A percentile compares a stretch with the other conserved stretches of the same genome.
Conservation (phyloP, 2,797 vertebrate species). For the Pempheris klunzingeri region DNA sequence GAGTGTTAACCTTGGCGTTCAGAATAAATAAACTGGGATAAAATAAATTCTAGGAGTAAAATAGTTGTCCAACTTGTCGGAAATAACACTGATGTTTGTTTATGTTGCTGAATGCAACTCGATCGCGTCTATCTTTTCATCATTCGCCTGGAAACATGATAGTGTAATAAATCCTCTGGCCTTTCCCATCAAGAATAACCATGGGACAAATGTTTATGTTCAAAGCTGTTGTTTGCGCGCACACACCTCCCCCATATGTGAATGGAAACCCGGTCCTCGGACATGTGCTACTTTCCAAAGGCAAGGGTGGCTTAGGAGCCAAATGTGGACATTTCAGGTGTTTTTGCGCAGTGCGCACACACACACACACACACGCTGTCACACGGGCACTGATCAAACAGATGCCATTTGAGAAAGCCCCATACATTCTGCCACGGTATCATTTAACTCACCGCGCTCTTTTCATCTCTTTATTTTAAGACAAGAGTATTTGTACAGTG, state of each 20-base stretch:
- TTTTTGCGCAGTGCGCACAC: slow-evolving; percentile 5
- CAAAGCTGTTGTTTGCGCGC: slow-evolving; percentile 26
- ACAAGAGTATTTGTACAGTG: slow-evolving; percentile 79
- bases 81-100: slow-evolving; percentile 13
- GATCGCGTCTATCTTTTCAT: slow-evolving; percentile 42
- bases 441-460: slow-evolving; percentile 66
- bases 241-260: slow-evolving; percentile 28
- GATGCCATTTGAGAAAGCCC: slow-evolving; percentile 76
- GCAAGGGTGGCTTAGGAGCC: slow-evolving; percentile 18
- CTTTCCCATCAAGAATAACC: slow-evolving; percentile 63
- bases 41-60: no score
- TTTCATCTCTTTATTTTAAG: slow-evolving; percentile 84
- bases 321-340: slow-evolving; percentile 63
- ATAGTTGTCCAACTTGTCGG: slow-evolving; percentile 7
- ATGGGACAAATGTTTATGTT: slow-evolving; percentile 60
- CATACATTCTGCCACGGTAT: slow-evolving; percentile 73
- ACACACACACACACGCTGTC: slow-evolving; percentile 1
- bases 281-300: slow-evolving; percentile 35
- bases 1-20: background rate
- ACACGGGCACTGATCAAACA: slow-evolving; percentile 68
- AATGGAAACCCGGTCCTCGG: slow-evolving; percentile 21
- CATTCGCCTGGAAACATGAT: slow-evolving; percentile 51
- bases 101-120: slow-evolving; percentile 35
- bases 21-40: background rate
- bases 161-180: slow-evolving; percentile 48